phyloP scores from a whole-genome alignment of 2,888 invertebrate genomes.

The Agapostemon virescens region DNA sequence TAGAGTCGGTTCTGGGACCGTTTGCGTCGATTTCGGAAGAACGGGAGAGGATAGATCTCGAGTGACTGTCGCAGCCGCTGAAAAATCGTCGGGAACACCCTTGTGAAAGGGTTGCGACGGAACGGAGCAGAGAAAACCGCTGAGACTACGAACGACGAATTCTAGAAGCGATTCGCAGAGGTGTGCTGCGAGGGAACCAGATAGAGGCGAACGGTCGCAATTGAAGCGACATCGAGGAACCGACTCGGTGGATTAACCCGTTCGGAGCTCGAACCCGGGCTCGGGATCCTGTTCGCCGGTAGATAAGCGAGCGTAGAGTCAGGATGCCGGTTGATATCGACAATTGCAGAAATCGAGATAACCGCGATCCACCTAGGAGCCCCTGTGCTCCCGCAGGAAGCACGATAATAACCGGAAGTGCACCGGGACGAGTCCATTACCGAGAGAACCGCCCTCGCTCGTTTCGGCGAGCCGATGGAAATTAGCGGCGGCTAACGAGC shows the following conservation, averaged over 20 bases:
- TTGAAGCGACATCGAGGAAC: constrained; percentile 22
- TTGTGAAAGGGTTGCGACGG: too few relatives aligned
- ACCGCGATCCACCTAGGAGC: constrained; percentile 44
- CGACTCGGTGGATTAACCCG: constrained; percentile 26
- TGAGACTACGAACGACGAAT: too few relatives aligned
- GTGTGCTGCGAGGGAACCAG: too few relatives aligned
- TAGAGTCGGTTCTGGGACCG: too few relatives aligned
- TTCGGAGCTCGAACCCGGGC: neutral
- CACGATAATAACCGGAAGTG: constrained; percentile 65
- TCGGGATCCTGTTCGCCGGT: neutral
- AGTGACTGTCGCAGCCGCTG: too few relatives aligned
- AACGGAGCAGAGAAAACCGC: too few relatives aligned
- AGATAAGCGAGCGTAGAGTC: constrained; percentile 5
- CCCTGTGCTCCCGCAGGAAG: constrained; percentile 43
- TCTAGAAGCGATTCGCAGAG: too few relatives aligned
- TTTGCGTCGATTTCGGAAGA: too few relatives aligned
- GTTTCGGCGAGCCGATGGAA: constrained; percentile 49
- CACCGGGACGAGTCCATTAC: constrained; percentile 64
- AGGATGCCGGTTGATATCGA: constrained; percentile 34
- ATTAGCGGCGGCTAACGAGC: constrained; percentile 57
- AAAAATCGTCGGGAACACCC: too few relatives aligned
- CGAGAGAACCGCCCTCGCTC: constrained; percentile 38
- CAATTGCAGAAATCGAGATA: constrained; percentile 62
- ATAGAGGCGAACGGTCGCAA: neutral
- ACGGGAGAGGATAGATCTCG: too few relatives aligned